These are phyloP conservation scores for Zapus hudsonius DNA, from an alignment of 2,113 vertebrate species.

Conservation along the genomic window DNA sequence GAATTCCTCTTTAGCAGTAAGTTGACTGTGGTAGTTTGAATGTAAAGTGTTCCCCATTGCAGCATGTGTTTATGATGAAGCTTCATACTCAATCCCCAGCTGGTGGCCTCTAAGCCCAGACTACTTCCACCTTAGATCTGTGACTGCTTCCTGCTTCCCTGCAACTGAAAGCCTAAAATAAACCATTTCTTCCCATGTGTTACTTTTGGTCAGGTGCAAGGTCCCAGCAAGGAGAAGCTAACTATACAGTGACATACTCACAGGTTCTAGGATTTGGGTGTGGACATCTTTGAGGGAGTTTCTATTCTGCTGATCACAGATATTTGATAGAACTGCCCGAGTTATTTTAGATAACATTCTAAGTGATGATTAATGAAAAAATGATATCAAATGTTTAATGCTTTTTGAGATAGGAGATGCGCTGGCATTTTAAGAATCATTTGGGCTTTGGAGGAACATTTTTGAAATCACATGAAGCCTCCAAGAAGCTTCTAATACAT, in stretches of 20 bases:
- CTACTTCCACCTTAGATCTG: too few relatives aligned
- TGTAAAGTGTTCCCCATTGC: too few relatives aligned
- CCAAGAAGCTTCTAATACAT: neutral
- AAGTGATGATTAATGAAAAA: neutral
- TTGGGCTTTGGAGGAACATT: neutral
- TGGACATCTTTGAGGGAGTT: neutral
- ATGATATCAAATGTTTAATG: neutral
- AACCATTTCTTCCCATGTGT: too few relatives aligned
- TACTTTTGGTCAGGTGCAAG: too few relatives aligned
- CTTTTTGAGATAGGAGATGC: neutral
- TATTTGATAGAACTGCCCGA: neutral
- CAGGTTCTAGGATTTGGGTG: neutral
- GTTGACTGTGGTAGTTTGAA: neutral
- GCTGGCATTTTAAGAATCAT: neutral
- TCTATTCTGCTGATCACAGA: neutral
- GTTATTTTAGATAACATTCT: neutral
- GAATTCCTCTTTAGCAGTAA: neutral
- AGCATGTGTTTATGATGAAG: too few relatives aligned
- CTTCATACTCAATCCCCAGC: too few relatives aligned
- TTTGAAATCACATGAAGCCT: neutral
- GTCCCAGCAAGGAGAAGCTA: too few relatives aligned
- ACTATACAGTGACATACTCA: neutral
- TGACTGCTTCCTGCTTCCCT: too few relatives aligned
- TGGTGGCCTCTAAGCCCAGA: too few relatives aligned
- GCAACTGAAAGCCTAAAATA: too few relatives aligned